Conservation (phyloP, 1,140 invertebrate genomes). For the Micrasema minimum region DNA sequence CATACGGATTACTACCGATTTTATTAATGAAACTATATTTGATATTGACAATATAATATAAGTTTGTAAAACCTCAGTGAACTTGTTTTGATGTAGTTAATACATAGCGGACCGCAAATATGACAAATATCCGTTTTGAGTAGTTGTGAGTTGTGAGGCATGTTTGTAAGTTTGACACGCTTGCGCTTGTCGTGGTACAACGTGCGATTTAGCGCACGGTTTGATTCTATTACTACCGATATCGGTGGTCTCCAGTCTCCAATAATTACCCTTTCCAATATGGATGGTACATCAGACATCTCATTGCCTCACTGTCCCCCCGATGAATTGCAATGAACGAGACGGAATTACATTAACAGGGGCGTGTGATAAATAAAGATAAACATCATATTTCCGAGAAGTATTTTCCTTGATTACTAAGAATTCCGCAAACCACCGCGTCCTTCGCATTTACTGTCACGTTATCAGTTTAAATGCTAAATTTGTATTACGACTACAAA, state of each 20-base stretch:
- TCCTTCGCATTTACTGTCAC: slow-evolving; percentile 9
- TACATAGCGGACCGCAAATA: too few species aligned
- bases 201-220: background rate
- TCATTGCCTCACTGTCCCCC: too few species aligned
- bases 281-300: background rate
- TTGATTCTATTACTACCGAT: background rate
- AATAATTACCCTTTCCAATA: background rate
- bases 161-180: background rate
- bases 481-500: background rate
- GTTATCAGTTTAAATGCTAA: background rate
- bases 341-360: background rate
- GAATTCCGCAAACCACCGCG: slow-evolving; percentile 16
- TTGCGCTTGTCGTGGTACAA: background rate
- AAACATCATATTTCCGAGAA: background rate
- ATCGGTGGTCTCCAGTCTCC: background rate
- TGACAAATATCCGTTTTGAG: too few species aligned
- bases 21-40: too few species aligned
- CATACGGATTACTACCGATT: too few species aligned
- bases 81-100: too few species aligned
- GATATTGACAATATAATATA: too few species aligned
- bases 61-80: too few species aligned
- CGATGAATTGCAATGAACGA: background rate
- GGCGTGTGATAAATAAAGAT: slow-evolving; percentile 8
- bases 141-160: too few species aligned
- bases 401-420: slow-evolving; percentile 22